Conservation (phyloP, 2,113 vertebrate genomes). For the Myxocyprinus asiaticus region DNA sequence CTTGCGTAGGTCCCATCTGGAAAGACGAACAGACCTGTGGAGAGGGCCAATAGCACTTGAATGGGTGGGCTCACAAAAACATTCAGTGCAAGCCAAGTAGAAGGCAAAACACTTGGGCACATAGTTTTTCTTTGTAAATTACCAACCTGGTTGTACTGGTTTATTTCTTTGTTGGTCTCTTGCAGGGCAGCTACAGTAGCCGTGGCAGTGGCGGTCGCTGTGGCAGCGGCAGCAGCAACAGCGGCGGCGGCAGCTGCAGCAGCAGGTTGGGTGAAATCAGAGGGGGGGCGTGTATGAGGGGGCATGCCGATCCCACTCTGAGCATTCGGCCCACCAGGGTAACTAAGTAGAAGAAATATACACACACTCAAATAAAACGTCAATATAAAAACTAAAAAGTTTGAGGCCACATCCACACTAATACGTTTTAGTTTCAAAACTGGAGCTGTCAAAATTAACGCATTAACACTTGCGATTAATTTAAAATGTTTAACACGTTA, state of each 20-base stretch:
- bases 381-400: too few relatives aligned
- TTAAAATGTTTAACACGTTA: too few relatives aligned
- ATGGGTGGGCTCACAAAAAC: background rate
- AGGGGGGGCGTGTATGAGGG: conserved; percentile 86
- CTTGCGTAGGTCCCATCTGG: conserved; percentile 97
- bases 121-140: background rate
- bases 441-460: too few relatives aligned
- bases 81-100: background rate
- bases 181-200: conserved; percentile 96
- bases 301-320: conserved; percentile 93
- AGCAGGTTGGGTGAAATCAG: conserved; percentile 95
- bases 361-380: background rate
- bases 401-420: too few relatives aligned
- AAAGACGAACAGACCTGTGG: conserved; percentile 97
- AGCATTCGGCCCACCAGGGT: conserved; percentile 90
- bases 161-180: conserved; percentile 99
- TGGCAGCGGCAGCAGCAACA: conserved; percentile 90
- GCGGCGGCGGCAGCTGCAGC: conserved; percentile 92
- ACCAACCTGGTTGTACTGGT: conserved; percentile 95
- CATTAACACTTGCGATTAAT: too few relatives aligned
- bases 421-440: too few relatives aligned
- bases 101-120: background rate
- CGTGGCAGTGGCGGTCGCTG: conserved; percentile 91
- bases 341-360: conserved; percentile 72
- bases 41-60: conserved; percentile 64